A percentile compares a stretch with the other conserved stretches of the same genome.
These are phyloP conservation scores for Ochropacha duplaris DNA, from an alignment of 2,888 invertebrate species.

Conservation along the genomic window DNA sequence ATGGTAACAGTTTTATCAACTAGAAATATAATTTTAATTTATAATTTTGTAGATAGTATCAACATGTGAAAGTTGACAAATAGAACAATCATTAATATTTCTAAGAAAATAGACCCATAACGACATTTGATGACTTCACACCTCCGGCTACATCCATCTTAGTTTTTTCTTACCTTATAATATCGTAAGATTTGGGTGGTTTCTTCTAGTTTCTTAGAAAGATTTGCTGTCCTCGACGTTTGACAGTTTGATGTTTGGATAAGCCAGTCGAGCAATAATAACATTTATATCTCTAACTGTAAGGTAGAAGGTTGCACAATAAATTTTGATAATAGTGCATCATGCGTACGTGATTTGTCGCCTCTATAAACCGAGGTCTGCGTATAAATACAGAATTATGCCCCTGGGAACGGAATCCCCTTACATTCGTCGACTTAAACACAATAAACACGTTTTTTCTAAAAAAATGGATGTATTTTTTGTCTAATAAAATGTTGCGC, in stretches of 20 bases:
- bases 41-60: background rate
- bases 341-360: slow-evolving; percentile 55
- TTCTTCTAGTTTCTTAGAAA: slow-evolving; percentile 43
- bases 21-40: background rate
- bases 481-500: slow-evolving; percentile 44
- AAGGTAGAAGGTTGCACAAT: slow-evolving; percentile 19
- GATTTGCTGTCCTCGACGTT: slow-evolving; percentile 40
- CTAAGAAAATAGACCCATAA: slow-evolving; percentile 36
- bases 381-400: slow-evolving; percentile 62
- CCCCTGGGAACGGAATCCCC: slow-evolving; percentile 66
- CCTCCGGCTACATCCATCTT: slow-evolving; percentile 67
- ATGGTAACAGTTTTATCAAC: background rate
- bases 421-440: slow-evolving; percentile 39
- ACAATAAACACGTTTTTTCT: slow-evolving; percentile 57
- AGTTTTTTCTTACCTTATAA: slow-evolving; percentile 54
- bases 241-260: slow-evolving; percentile 38
- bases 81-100: slow-evolving; percentile 17
- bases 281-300: slow-evolving; percentile 6
- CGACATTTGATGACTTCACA: slow-evolving; percentile 54
- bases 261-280: slow-evolving; percentile 11
- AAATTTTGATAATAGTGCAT: slow-evolving; percentile 13
- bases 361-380: slow-evolving; percentile 39
- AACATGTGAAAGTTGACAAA: background rate
- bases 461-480: slow-evolving; percentile 51
- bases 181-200: slow-evolving; percentile 43